These are phyloP conservation scores for Rhingia campestris DNA, from an alignment of 2,888 invertebrate genomes.

Conservation along the genomic window DNA sequence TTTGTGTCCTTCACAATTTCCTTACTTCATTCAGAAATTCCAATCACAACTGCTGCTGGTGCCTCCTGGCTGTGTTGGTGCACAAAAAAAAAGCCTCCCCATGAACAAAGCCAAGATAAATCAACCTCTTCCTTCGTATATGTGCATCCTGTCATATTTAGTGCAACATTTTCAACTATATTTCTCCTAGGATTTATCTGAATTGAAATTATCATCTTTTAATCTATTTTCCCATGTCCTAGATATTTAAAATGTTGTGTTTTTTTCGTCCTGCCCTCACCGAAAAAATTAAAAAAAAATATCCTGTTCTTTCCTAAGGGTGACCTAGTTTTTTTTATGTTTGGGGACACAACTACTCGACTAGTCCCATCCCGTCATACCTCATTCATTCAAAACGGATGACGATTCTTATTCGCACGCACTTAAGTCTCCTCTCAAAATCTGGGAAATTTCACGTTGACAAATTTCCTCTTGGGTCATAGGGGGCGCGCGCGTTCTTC, in stretches of 20 bases:
- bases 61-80: neutral
- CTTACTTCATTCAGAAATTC: neutral
- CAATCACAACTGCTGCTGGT: neutral
- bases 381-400: conserved; percentile 29
- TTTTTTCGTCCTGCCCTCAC: neutral
- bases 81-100: neutral
- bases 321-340: conserved; percentile 40
- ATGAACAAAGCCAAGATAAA: neutral
- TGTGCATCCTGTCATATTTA: conserved; percentile 5
- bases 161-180: conserved; percentile 27
- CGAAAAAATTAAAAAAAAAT: conserved; percentile 18
- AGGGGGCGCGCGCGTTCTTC: conserved; percentile 19
- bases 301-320: conserved; percentile 17
- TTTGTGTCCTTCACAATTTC: neutral
- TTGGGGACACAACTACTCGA: conserved; percentile 24
- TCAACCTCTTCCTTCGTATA: conserved; percentile 14
- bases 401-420: conserved; percentile 47
- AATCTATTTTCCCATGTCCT: conserved; percentile 47
- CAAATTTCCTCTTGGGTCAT: conserved; percentile 60
- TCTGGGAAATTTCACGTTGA: conserved; percentile 52
- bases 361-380: neutral
- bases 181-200: conserved; percentile 37
- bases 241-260: conserved; percentile 24
- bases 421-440: conserved; percentile 44
- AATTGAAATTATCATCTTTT: conserved; percentile 46